Evolutionary conservation across 35 echinoderm and acorn worm species (phyloP), one percentile per base, ranked within the genome.

Genomic region (Apostichopus californicus): DNA sequence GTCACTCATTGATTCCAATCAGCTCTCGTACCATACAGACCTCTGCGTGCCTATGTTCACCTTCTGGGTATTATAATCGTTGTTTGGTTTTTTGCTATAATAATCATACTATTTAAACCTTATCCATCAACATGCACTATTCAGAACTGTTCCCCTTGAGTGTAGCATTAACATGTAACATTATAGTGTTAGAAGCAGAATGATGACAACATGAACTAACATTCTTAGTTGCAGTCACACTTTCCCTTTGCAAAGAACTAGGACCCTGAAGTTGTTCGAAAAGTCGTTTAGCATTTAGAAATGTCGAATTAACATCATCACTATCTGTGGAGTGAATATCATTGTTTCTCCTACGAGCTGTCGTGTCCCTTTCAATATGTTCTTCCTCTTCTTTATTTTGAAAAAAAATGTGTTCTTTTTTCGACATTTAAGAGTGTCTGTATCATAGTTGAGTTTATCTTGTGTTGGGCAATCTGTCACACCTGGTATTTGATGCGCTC

Each of bases 131-230:
- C 28, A 34, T 1, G 28, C 28, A 1, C 28, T 34, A 34, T 34
- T 34, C 28, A 34, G 73, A 77, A 77, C 73, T 77, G 9, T 77
- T 17, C 8, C 5, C 73, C 73, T 10, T 77, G 8, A 77, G 73
- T 77, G 73, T 77, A 77, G 73, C 5, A 77, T 77, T n/a, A n/a
- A n/a, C n/a, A n/a, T n/a, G n/a, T n/a, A n/a, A 77, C 73, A 77
- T 77, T 9, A 77, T 77, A 9, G 15, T 77, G 8, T 77, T 77
- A 77, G 73, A 17, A 77, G 73, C 73, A 77, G 73, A 77, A 77
- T 77, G 17, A 12, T 12, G 8, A 17, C 73, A 77, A 9, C 15
- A 9, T 77, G 73, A 77, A 77, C 73, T 77, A 77, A 77, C 73
- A 77, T 77, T 77, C 73, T 81, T 17, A 81, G 23, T 81, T 81